Evolutionary conservation across 2,888 invertebrate species (phyloP).

Genomic region (Caenorhabditis sp.): DNA sequence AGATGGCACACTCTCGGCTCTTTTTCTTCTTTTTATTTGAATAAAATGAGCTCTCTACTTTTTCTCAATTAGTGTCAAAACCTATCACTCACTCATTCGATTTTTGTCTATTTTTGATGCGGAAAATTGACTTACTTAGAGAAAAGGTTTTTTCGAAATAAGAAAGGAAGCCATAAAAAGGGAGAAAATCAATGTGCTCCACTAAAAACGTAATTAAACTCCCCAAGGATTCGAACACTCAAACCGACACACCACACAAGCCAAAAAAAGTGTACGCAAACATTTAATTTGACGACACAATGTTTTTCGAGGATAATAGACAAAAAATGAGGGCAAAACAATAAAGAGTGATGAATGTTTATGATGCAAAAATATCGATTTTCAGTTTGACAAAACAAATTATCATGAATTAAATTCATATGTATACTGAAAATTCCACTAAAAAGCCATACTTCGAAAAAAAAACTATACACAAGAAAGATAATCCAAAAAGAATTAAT

Average conservation of each 20-base stretch:
- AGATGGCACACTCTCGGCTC: not conserved
- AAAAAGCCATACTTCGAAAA: no score
- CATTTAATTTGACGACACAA: not conserved
- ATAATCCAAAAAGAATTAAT: no score
- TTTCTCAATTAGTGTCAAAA: constrained; percentile 13
- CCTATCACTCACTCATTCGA: not conserved
- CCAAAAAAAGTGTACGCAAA: not conserved
- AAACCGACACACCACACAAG: no score
- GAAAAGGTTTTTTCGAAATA: not conserved
- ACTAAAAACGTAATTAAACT: constrained; percentile 1
- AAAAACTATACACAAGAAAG: not conserved
- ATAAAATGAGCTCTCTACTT: not conserved
- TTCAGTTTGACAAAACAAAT: no score
- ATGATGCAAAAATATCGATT: no score
- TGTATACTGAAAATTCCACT: no score
- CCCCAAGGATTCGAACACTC: not conserved
- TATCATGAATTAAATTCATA: no score
- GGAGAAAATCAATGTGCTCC: not conserved
- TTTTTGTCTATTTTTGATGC: not conserved
- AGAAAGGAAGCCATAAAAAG: not conserved
- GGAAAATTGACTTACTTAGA: not conserved
- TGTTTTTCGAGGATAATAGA: no score
- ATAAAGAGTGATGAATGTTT: no score
- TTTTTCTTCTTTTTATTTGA: no score
- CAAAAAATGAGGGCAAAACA: no score